phyloP scores from a whole-genome alignment of 2,113 vertebrate genomes.

The Saguinus imperator region DNA sequence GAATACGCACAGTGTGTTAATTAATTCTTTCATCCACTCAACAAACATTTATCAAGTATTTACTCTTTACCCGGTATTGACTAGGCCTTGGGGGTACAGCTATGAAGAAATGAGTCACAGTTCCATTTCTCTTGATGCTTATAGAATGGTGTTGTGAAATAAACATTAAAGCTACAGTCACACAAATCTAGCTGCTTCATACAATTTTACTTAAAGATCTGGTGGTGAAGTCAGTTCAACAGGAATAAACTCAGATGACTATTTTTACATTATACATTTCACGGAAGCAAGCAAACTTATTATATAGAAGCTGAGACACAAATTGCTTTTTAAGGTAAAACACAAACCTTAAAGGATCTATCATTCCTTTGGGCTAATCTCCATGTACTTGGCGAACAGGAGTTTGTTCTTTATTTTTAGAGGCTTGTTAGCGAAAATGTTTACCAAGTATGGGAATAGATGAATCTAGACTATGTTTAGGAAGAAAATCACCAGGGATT shows the following conservation, averaged over 20 bases:
- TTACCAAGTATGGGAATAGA: neutral
- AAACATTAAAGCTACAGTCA: neutral
- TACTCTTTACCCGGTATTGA: neutral
- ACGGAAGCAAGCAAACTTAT: neutral
- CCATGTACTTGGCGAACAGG: neutral
- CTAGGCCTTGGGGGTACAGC: neutral
- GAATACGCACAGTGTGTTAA: conserved; percentile 52
- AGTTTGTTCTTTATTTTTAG: neutral
- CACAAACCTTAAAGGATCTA: neutral
- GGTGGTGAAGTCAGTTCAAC: neutral
- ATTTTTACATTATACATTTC: neutral
- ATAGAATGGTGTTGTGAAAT: rapidly evolving
- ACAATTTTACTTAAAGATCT: neutral
- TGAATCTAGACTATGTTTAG: neutral
- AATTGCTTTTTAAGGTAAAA: neutral
- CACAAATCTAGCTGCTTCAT: rapidly evolving
- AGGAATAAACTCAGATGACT: neutral
- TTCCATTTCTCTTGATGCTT: neutral
- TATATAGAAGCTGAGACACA: neutral
- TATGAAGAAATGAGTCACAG: neutral
- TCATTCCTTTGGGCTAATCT: neutral
- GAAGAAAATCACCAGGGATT: neutral
- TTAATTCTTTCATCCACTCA: conserved; percentile 66
- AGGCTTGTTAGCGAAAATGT: neutral
- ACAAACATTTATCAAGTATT: conserved; percentile 57